phyloP scores from a whole-genome alignment of 2,113 vertebrate species.

The Hypanus sabinus region DNA sequence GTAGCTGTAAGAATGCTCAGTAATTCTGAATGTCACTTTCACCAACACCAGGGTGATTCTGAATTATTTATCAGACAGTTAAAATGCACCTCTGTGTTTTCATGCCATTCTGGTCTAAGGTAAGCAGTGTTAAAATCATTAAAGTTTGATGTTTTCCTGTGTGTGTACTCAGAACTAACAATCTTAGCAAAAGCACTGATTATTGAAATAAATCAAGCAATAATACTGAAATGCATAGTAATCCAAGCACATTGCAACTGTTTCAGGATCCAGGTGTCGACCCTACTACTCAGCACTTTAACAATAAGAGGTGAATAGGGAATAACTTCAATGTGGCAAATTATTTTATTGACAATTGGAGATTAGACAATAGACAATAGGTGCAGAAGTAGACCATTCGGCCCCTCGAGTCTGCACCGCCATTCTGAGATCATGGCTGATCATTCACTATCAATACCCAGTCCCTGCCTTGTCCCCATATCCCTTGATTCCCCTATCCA shows the following conservation, averaged over 20 bases:
- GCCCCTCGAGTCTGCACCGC: too few relatives aligned
- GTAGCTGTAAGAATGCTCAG: background rate
- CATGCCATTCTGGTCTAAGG: background rate
- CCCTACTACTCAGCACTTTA: background rate
- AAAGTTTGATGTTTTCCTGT: background rate
- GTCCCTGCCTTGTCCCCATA: too few relatives aligned
- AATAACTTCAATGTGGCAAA: background rate
- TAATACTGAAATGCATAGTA: background rate
- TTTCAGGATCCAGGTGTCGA: background rate
- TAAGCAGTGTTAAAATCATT: background rate
- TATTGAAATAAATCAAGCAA: background rate
- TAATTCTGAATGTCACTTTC: background rate
- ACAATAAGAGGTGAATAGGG: background rate
- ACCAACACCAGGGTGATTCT: background rate
- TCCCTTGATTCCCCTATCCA: too few relatives aligned
- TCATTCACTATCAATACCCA: too few relatives aligned
- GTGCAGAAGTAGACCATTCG: too few relatives aligned
- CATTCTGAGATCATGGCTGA: too few relatives aligned
- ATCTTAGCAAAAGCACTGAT: background rate
- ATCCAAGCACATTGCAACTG: background rate
- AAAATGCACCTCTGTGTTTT: background rate
- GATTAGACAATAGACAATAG: too few relatives aligned
- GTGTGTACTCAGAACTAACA: background rate
- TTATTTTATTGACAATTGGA: background rate
- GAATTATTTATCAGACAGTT: background rate